Percentiles rank a stretch among this genome's conserved stretches.
Evolutionary conservation across 2,888 invertebrate genomes (phyloP).

Genomic region (Mechanitis messenoides): DNA sequence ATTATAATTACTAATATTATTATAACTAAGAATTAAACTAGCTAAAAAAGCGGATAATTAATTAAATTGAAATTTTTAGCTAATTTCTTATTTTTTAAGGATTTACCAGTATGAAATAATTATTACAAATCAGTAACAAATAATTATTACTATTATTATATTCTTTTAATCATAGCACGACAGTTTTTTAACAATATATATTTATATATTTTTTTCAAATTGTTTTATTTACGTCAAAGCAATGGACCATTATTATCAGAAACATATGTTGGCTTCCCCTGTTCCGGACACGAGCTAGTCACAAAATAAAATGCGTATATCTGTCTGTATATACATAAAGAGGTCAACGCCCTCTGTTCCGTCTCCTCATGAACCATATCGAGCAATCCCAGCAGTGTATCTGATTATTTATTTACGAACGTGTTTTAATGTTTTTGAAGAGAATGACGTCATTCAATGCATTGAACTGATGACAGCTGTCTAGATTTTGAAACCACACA

Average conservation of each 20-base stretch:
- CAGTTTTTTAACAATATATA: background rate
- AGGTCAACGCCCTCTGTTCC: conserved; percentile 56
- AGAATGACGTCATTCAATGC: conserved; percentile 13
- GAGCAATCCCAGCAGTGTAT: conserved; percentile 16
- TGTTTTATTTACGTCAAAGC: background rate
- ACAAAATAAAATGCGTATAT: conserved; percentile 64
- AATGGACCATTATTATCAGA: conserved; percentile 23
- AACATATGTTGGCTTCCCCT: conserved; percentile 48
- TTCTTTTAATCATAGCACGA: no score
- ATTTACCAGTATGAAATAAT: no score
- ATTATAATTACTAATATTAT: no score
- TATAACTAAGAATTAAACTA: no score
- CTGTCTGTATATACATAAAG: conserved; percentile 60
- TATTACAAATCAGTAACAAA: no score
- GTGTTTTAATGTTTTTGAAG: background rate
- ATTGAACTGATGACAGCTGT: conserved; percentile 18
- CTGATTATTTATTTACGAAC: background rate
- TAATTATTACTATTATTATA: no score
- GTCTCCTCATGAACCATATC: conserved; percentile 35
- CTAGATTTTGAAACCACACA: background rate
- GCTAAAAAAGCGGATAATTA: no score
- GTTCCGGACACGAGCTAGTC: conserved; percentile 42
- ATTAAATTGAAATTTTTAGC: no score
- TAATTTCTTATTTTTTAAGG: no score
- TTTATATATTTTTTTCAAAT: background rate